Conservation (phyloP, 2,888 invertebrate species). For the Acrobasis repandana region DNA sequence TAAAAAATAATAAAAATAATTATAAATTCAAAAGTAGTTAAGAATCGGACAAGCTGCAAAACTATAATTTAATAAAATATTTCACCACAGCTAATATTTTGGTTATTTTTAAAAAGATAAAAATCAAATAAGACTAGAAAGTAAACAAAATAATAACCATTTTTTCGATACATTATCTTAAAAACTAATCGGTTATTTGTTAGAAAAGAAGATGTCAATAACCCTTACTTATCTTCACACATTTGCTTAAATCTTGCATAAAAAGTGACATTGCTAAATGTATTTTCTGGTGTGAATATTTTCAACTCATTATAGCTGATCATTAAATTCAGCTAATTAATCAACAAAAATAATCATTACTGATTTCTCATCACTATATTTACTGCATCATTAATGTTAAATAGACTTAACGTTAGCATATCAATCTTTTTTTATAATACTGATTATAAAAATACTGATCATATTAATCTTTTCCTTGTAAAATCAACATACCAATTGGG, state of each 20-base stretch:
- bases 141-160: too few relatives aligned
- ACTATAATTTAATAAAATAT: too few relatives aligned
- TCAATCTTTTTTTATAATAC: not conserved
- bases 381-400: not conserved
- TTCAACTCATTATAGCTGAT: not conserved
- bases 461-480: not conserved
- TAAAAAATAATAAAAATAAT: too few relatives aligned
- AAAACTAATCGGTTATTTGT: too few relatives aligned
- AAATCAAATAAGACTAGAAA: too few relatives aligned
- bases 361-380: not conserved
- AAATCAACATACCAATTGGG: not conserved
- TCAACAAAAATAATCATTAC: conserved; percentile 1
- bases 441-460: too few relatives aligned
- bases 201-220: not conserved
- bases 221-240: not conserved
- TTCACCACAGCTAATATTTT: too few relatives aligned
- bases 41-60: too few relatives aligned
- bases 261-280: conserved; percentile 1
- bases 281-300: not conserved
- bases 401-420: not conserved
- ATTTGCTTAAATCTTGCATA: not conserved
- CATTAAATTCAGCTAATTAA: conserved; percentile 5
- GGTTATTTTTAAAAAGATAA: too few relatives aligned
- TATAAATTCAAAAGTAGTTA: too few relatives aligned
- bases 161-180: too few relatives aligned